These are phyloP conservation scores for Zonitis immaculata DNA, from an alignment of 2,888 invertebrate species.

Conservation along the genomic window DNA sequence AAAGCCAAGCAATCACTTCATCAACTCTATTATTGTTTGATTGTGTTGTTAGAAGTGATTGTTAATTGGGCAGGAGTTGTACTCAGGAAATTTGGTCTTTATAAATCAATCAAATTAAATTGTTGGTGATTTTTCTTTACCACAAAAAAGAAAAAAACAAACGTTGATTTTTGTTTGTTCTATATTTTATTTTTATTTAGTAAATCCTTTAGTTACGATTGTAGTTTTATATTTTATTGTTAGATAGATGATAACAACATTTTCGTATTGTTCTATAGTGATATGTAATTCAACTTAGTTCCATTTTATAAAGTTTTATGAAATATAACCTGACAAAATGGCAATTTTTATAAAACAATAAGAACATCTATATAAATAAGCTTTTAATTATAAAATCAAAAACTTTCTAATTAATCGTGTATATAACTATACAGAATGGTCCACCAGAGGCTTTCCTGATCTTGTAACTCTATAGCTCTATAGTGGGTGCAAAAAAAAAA, in stretches of 20 bases:
- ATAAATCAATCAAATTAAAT: neutral
- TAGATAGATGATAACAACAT: conserved; percentile 1
- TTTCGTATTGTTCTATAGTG: conserved; percentile 8
- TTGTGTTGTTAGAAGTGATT: conserved; percentile 2
- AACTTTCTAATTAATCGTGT: too few species aligned
- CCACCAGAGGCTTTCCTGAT: too few species aligned
- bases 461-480: too few species aligned
- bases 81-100: neutral
- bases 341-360: conserved; percentile 15
- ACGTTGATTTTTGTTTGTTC: neutral
- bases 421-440: too few species aligned
- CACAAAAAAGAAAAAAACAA: too few species aligned
- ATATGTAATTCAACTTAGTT: conserved; percentile 7
- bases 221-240: neutral
- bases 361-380: conserved; percentile 1
- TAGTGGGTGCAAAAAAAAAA: too few species aligned
- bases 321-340: conserved; percentile 7
- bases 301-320: conserved; percentile 10
- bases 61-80: conserved; percentile 1
- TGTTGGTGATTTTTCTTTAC: neutral
- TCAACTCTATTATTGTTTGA: conserved; percentile 4
- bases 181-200: neutral
- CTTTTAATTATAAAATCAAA: neutral
- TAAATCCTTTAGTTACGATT: neutral
- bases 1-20: conserved; percentile 3